Evolutionary conservation across 2,113 vertebrate species (phyloP), one percentile per base, ranked within the genome.

Genomic region (Nesogale talazaci): DNA sequence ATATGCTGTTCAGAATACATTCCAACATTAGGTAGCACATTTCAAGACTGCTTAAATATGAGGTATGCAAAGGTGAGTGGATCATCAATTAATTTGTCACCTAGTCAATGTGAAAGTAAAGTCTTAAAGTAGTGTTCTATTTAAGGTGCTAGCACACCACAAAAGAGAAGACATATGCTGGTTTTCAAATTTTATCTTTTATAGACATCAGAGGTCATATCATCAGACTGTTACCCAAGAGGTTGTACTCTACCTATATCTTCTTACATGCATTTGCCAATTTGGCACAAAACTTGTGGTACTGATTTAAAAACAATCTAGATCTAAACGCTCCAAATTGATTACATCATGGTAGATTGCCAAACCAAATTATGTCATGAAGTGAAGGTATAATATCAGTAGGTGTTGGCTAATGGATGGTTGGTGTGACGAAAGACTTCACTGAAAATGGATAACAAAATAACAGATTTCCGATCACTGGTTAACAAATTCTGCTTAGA

Each of bases 401-500:
- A 89, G 93, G 93, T 42, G 82, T 92, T 85, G 74, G 75, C 95
- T 80, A 96, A 96, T 93, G 92, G 96, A 96, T 94, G 69, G 80
- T 38, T 86, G 93, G 42, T 63, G 61, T 97, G 96, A 96, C 95
- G 92, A 98, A 83, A 86, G 74, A 75, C 92, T 97, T 89, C n/a
- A 82, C 79, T 92, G 77, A 46, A 6, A 46, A 46, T 10, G 42
- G 42, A 46, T 88, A 92, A 91, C 92, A 72, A 96, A 97, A 93
- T 93, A 89, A 94, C 89, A 94, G 92, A 93, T 96, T 96, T 91
- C 86, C 90, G 96, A 95, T 89, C 94, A 88, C 78, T 91, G 90
- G 89, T 94, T 20, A 94, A 87, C 92, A 95, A 97, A 96, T 97
- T 96, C 84, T 93, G 76, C 91, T 95, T 97, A 91, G 86, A 92